phyloP scores from a whole-genome alignment of 2,797 vertebrate genomes.

The Lemur catta region DNA sequence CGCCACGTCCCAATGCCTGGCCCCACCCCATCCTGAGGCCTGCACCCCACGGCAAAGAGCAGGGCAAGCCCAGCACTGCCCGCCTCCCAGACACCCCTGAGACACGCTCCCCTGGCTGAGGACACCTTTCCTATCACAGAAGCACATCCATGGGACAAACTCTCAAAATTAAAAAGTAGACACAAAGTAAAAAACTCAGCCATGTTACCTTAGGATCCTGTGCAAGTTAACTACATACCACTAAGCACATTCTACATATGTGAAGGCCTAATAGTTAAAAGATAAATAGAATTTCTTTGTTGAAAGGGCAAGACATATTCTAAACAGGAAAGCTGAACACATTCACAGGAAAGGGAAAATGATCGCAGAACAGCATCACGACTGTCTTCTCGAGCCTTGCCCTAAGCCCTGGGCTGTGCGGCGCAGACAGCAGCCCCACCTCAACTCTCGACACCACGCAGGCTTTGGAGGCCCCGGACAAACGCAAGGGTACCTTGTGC shows the following conservation, averaged over 20 bases:
- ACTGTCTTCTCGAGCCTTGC: rapidly evolving
- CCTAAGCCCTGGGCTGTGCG: too few species aligned
- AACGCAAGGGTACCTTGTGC: conserved; percentile 89
- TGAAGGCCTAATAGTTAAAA: rapidly evolving
- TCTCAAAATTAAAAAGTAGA: too few species aligned
- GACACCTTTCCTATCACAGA: neutral
- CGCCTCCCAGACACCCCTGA: neutral
- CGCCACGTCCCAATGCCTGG: neutral
- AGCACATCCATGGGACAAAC: neutral
- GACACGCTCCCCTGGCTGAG: neutral
- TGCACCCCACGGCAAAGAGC: neutral
- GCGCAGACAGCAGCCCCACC: neutral
- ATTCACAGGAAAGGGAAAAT: neutral
- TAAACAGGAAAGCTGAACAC: neutral
- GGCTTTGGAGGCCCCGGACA: neutral
- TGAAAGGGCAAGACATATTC: neutral
- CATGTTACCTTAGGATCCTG: rapidly evolving
- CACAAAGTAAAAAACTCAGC: rapidly evolving
- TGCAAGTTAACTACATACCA: rapidly evolving
- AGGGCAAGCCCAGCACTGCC: neutral
- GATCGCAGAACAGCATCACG: neutral
- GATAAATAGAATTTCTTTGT: neutral
- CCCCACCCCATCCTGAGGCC: neutral
- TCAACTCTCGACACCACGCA: rapidly evolving
- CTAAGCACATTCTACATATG: rapidly evolving